Evolutionary conservation across 2,113 vertebrate species (phyloP), one percentile per base, ranked within the genome.

Genomic region (Fulmarus glacialis): DNA sequence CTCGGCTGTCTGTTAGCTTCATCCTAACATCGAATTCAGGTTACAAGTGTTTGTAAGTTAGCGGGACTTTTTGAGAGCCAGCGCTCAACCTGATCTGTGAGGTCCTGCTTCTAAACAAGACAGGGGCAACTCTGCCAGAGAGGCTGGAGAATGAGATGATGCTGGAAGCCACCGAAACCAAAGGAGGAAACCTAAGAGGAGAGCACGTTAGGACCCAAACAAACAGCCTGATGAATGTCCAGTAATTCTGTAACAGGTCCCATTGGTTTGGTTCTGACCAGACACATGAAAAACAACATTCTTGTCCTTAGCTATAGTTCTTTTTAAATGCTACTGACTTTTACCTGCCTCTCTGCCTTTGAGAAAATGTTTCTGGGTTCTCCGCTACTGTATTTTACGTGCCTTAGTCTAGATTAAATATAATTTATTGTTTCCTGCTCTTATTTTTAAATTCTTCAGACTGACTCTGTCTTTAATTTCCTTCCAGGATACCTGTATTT

Each of bases 361-460:
- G 32, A 70, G 56, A 50, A 80, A 66, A 63, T 11, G 8, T 58
- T 94, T 83, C 82, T 83, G 71, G 4, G 15, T 47, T 90, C n/a
- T 78, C 50, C 30, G 20, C 71, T 70, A n/a, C 47, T 62, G 32
- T 50, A 43, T 74, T 90, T 90, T 67, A 48, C 36, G 89, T 87
- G 18, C 38, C 18, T 55, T 82, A 19, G 34, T 89, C 56, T 79
- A 68, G 77, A 75, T 77, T 50, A 85, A 88, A 27, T 91, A 84
- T 72, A 7, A 43, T 68, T 79, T 93, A 72, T 93, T 87, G 34
- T 87, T 95, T 95, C 73, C 72, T 81, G 83, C 24, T 87, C 45
- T 80, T 78, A 50, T 55, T 93, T 96, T 66, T 68, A 40, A 66
- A 1, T 24, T 91, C 72, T 84, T 91, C 36, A 75, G 64, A 15